Conservation (phyloP, 1,140 invertebrate species). For the Heliothis subflexa region DNA sequence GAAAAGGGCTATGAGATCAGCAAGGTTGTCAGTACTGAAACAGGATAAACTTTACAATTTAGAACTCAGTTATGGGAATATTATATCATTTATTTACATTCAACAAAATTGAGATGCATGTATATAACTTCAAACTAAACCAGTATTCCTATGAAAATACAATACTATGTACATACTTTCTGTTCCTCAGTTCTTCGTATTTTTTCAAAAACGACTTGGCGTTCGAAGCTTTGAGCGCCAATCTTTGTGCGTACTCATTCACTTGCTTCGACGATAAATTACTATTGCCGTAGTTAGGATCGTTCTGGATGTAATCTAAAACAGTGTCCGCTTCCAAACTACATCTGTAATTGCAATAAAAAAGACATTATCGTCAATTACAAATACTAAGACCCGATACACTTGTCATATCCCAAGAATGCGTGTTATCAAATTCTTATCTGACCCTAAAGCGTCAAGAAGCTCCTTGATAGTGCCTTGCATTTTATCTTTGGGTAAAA, state of each 20-base stretch:
- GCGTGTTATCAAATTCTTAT: slow-evolving; percentile 8
- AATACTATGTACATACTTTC: slow-evolving; percentile 66
- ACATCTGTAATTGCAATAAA: slow-evolving; percentile 77
- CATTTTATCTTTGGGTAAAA: slow-evolving; percentile 78
- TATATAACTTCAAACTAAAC: too few species aligned
- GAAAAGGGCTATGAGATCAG: slow-evolving; percentile 78
- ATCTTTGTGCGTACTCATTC: slow-evolving; percentile 80
- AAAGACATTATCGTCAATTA: slow-evolving; percentile 50
- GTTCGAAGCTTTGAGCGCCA: slow-evolving; percentile 79
- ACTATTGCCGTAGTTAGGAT: slow-evolving; percentile 82
- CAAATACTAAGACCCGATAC: slow-evolving; percentile 19
- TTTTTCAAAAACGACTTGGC: slow-evolving; percentile 82
- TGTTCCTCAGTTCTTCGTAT: slow-evolving; percentile 82
- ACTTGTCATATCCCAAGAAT: neutral
- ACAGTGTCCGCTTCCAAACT: slow-evolving; percentile 83
- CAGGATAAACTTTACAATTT: slow-evolving; percentile 37
- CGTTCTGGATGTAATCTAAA: slow-evolving; percentile 84
- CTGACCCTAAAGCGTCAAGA: slow-evolving; percentile 81
- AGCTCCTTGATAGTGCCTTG: slow-evolving; percentile 83
- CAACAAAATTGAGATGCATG: too few species aligned
- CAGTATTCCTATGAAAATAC: too few species aligned
- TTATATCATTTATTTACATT: too few species aligned
- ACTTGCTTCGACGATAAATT: slow-evolving; percentile 80
- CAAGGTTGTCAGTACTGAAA: slow-evolving; percentile 82
- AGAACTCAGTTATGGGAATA: too few species aligned